Conservation (phyloP, 2,888 invertebrate species). For the Ferrisia virgata region DNA sequence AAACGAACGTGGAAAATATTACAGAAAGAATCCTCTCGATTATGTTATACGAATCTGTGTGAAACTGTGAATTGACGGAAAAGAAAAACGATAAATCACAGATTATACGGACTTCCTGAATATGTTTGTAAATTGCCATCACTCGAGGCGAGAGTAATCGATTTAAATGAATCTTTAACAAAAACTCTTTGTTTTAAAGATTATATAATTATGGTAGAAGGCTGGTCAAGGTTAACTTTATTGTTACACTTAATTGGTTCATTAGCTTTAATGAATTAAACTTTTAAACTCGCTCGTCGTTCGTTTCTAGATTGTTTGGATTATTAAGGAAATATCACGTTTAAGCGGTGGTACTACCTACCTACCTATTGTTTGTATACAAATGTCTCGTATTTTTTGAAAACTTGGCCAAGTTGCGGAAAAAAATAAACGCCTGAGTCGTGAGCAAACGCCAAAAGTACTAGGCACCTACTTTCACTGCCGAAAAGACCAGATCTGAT, state of each 20-base stretch:
- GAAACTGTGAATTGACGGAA: background rate
- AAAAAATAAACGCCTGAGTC: background rate
- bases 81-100: background rate
- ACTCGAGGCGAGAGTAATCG: background rate
- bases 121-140: background rate
- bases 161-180: background rate
- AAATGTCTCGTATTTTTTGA: background rate
- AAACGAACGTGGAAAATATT: background rate
- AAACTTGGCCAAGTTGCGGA: background rate
- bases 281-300: background rate
- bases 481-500: background rate
- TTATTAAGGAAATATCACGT: background rate
- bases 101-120: background rate
- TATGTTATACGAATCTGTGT: background rate
- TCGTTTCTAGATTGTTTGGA: background rate
- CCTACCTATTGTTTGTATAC: background rate
- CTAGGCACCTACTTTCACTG: background rate
- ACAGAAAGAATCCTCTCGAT: background rate
- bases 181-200: conserved; percentile 1
- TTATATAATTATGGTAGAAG: conserved; percentile 27
- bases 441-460: background rate
- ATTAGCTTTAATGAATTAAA: conserved; percentile 23
- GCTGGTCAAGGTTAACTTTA: conserved; percentile 1
- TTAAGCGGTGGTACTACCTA: background rate
- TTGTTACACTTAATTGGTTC: conserved; percentile 30